Evolutionary conservation across 2,888 invertebrate genomes (phyloP), one percentile per base, ranked within the genome.

Genomic region (Spisula subtruncata): DNA sequence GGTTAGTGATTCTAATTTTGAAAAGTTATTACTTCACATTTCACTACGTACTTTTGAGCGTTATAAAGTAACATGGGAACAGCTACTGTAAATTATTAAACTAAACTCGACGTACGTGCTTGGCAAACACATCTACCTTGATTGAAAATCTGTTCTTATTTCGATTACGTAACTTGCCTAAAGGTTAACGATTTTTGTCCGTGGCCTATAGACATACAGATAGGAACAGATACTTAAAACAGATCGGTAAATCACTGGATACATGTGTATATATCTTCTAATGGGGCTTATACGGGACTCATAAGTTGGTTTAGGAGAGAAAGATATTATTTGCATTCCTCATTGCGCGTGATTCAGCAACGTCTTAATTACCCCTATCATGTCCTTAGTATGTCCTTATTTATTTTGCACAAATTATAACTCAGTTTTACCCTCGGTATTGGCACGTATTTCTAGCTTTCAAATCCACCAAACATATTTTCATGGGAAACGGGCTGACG

Each of bases 381-480:
- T 75, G 35, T 35, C 16, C 32, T 75, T 32, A 32, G 35, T 35
- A 75, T 75, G 75, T 75, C 32, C 75, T 75, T 75, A 35, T 75
- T 75, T 29, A 32, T 75, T 35, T 35, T 0, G 35, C 75, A 32
- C 75, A 75, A 75, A 75, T 75, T 35, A 75, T 75, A 35, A 18
- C 35, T 35, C 75, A 12, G 35, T 18, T 75, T 75, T 35, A 35
- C 75, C 35, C 75, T 32, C 75, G 4, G 35, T 75, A 75, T 75
- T 75, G 75, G 75, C 75, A 35, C 16, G 25, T 75, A 35, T 35
- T 32, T 75, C 75, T 25, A 75, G 75, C 29, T 32, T 35, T 14
- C 75, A 35, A 18, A 18, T 35, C 75, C 29, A 32, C 32, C 32
- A 71, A 14, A 32, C 29, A 32, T 32, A 71, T 71, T 71, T 75